These are phyloP conservation scores for Trachelus iudaicus DNA, from an alignment of 2,888 invertebrate species.

Conservation along the genomic window DNA sequence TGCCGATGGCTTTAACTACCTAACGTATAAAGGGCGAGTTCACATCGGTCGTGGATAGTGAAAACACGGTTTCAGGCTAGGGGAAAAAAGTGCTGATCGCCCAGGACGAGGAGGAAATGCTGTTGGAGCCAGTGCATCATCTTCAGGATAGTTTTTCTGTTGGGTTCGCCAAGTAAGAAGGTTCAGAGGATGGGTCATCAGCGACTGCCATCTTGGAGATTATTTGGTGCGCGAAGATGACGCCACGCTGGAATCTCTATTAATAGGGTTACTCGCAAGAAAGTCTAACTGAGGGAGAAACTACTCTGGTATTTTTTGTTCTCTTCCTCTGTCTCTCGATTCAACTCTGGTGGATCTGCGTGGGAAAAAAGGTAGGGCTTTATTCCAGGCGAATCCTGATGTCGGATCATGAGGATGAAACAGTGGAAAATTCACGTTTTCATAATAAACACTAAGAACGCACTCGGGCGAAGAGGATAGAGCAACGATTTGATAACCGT, in stretches of 20 bases:
- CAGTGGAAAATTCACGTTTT: neutral
- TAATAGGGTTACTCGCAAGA: neutral
- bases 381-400: neutral
- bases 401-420: neutral
- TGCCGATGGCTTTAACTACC: neutral
- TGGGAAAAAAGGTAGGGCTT: neutral
- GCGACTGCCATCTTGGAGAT: neutral
- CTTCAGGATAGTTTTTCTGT: constrained; percentile 8
- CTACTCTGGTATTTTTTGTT: neutral
- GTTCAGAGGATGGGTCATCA: constrained; percentile 8
- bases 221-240: constrained; percentile 1
- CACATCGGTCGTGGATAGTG: neutral
- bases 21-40: neutral
- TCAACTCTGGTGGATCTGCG: neutral
- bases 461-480: neutral
- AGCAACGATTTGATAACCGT: neutral
- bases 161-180: constrained; percentile 7
- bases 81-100: constrained; percentile 13
- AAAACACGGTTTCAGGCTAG: neutral
- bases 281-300: neutral
- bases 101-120: neutral
- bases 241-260: constrained; percentile 1
- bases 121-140: constrained; percentile 5
- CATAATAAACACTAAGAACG: neutral
- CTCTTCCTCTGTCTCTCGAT: neutral